These are phyloP conservation scores for Bombus waltoni DNA, from an alignment of 1,140 invertebrate genomes.

Conservation along the genomic window DNA sequence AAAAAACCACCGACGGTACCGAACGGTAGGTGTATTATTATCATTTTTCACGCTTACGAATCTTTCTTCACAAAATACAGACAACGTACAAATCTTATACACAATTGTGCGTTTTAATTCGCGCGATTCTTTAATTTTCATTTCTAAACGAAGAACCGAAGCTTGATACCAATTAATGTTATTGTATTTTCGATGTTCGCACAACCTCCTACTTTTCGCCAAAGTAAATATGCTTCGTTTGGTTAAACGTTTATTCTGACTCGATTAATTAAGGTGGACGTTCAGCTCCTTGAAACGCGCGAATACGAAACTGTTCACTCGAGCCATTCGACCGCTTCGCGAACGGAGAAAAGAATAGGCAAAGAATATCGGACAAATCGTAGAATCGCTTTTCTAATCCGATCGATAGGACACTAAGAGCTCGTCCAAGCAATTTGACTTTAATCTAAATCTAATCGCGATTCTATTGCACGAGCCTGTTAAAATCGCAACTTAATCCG, in stretches of 20 bases:
- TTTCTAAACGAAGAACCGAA: too few relatives aligned
- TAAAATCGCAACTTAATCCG: slow-evolving; percentile 74
- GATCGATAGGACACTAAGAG: background rate
- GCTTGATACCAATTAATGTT: background rate
- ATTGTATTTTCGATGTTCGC: background rate
- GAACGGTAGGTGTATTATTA: slow-evolving; percentile 89
- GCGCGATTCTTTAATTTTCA: too few relatives aligned
- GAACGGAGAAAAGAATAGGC: too few relatives aligned
- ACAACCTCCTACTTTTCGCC: background rate
- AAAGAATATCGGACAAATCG: background rate
- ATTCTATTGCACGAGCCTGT: slow-evolving; percentile 49
- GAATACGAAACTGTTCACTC: background rate
- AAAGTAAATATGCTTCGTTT: background rate
- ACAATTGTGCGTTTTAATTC: rapidly evolving
- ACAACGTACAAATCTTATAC: too few relatives aligned
- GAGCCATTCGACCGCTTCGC: background rate
- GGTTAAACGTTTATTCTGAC: background rate
- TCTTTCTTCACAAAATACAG: background rate
- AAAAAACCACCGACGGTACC: slow-evolving; percentile 97
- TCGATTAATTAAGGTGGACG: background rate
- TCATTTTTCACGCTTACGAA: slow-evolving; percentile 35
- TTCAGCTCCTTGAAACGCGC: background rate
- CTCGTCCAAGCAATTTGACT: slow-evolving; percentile 34
- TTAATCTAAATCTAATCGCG: slow-evolving; percentile 76
- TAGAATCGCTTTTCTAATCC: slow-evolving; percentile 7